These are phyloP conservation scores for Tromatobia lineatoria DNA, from an alignment of 2,888 invertebrate genomes.

Conservation along the genomic window DNA sequence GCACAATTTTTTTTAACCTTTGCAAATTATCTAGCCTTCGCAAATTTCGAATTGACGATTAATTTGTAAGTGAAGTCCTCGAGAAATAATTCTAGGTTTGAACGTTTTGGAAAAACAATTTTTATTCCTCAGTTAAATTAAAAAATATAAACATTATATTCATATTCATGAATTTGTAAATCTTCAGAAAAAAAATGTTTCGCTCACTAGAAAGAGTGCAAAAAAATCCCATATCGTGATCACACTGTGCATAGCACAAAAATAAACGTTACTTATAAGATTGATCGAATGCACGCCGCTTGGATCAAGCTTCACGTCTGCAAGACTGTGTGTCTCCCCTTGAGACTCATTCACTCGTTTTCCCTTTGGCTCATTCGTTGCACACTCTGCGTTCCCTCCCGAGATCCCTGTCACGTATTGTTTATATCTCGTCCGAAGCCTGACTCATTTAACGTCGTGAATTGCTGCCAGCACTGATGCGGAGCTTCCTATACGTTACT, in stretches of 20 bases:
- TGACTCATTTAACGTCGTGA: constrained; percentile 32
- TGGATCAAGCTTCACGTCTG: not conserved
- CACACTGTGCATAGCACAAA: not conserved
- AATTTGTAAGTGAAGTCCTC: too few relatives aligned
- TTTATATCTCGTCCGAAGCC: constrained; percentile 24
- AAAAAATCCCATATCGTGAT: not conserved
- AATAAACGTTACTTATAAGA: not conserved
- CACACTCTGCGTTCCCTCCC: not conserved
- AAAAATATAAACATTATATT: too few relatives aligned
- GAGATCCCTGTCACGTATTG: constrained; percentile 23
- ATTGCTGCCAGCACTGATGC: not conserved
- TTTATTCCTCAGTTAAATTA: too few relatives aligned
- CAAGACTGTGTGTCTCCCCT: not conserved
- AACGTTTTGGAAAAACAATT: too few relatives aligned
- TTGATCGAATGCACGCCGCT: not conserved
- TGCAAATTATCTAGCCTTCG: too few relatives aligned
- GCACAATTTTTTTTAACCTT: too few relatives aligned
- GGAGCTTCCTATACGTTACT: not conserved
- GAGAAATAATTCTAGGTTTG: too few relatives aligned
- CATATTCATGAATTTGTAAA: too few relatives aligned
- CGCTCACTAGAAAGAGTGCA: not conserved
- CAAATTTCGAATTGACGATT: too few relatives aligned
- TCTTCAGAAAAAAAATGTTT: too few relatives aligned
- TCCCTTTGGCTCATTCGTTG: constrained; percentile 2
- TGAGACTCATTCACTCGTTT: constrained; percentile 9